phyloP scores from a whole-genome alignment of 2,113 vertebrate genomes.

The Panthera leo region DNA sequence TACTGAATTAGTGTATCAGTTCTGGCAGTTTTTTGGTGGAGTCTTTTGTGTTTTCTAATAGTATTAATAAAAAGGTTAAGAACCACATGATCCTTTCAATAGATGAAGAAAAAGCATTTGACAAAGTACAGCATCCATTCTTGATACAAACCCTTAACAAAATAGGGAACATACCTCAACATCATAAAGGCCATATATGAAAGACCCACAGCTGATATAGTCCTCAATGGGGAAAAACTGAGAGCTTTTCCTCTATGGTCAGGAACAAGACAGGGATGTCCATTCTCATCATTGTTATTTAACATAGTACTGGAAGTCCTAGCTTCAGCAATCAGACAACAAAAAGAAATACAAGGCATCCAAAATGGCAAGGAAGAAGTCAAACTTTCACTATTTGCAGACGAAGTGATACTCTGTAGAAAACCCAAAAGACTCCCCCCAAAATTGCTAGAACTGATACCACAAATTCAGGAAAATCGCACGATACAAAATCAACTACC shows the following conservation, averaged over 20 bases:
- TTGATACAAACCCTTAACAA: not conserved
- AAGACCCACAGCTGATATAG: not conserved
- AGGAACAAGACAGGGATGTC: not conserved
- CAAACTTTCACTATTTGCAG: not conserved
- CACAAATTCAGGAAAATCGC: not conserved
- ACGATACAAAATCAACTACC: not conserved
- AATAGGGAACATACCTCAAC: not conserved
- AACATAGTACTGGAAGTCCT: not conserved
- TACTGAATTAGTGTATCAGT: not conserved
- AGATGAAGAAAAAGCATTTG: not conserved
- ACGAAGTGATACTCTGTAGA: not conserved
- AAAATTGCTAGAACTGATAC: not conserved
- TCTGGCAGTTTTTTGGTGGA: not conserved
- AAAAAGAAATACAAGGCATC: not conserved
- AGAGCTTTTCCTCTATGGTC: not conserved
- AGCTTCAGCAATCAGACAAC: not conserved
- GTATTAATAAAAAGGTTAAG: not conserved
- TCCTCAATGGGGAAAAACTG: not conserved
- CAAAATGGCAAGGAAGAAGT: not conserved
- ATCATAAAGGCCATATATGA: not conserved
- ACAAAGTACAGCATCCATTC: not conserved
- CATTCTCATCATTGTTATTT: not conserved
- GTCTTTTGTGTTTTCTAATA: not conserved
- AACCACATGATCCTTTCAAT: not conserved
- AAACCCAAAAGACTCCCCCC: not conserved